A percentile compares a stretch with the other conserved stretches of the same genome.
Evolutionary conservation across 2,113 vertebrate genomes (phyloP).

Genomic region (Columba livia): DNA sequence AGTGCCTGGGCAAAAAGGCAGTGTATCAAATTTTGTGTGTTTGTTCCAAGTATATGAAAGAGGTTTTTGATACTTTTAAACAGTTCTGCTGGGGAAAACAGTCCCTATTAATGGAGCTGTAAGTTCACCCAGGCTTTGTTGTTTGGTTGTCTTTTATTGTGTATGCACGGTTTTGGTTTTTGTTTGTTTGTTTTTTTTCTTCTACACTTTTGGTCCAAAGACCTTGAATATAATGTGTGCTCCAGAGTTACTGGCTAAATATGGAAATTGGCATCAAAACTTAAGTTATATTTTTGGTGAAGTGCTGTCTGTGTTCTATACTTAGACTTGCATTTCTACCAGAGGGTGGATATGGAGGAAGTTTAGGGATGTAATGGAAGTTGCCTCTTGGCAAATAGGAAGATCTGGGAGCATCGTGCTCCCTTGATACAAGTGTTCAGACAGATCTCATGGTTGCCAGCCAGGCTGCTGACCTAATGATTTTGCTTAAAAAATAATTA

Average conservation of each 20-base stretch:
- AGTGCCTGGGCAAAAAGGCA: neutral
- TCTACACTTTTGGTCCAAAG: neutral
- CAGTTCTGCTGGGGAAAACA: neutral
- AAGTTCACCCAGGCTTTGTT: neutral
- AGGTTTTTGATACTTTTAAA: neutral
- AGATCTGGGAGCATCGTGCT: neutral
- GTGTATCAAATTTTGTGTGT: neutral
- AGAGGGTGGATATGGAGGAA: neutral
- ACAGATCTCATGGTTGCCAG: neutral
- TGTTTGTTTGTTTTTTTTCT: no score
- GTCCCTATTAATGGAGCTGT: neutral
- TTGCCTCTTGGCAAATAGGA: neutral
- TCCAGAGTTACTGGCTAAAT: neutral
- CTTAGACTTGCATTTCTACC: neutral
- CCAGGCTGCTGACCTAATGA: neutral
- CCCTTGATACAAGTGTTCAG: neutral
- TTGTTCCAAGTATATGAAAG: neutral
- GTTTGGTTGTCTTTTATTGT: no score
- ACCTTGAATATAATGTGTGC: neutral
- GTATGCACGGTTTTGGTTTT: accelerated
- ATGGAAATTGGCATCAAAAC: neutral
- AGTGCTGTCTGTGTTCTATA: neutral
- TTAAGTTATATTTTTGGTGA: neutral
- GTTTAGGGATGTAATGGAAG: neutral
- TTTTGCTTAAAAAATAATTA: neutral